Conservation (phyloP, 2,113 vertebrate genomes). For the Hemiscyllium ocellatum region DNA sequence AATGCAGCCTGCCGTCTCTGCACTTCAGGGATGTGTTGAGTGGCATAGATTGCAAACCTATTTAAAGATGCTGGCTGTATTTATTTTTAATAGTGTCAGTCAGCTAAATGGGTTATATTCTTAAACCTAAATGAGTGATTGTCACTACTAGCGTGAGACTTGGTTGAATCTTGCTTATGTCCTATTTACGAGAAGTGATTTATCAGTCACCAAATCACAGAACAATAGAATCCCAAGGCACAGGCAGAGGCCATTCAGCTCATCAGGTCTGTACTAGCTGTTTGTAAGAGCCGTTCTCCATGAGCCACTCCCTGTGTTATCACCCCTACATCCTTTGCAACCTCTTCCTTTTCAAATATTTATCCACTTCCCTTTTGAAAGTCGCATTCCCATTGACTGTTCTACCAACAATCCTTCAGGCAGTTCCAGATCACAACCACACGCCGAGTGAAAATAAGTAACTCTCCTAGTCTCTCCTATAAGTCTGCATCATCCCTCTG, state of each 20-base stretch:
- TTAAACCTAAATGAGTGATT: neutral
- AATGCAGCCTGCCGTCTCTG: neutral
- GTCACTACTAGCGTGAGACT: neutral
- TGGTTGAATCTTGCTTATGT: neutral
- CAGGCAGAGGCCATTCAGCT: neutral
- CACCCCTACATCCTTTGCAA: neutral
- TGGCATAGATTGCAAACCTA: conserved; percentile 32
- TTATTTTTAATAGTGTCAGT: conserved; percentile 22
- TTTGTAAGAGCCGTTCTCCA: neutral
- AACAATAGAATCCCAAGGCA: neutral
- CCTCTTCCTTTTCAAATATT: neutral
- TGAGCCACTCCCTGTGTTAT: neutral
- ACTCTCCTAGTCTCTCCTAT: neutral
- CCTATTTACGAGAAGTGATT: neutral
- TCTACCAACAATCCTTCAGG: neutral
- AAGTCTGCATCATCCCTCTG: neutral
- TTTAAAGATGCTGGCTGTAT: conserved; percentile 8
- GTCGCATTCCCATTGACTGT: neutral
- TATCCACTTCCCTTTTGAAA: neutral
- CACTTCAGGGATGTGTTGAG: neutral
- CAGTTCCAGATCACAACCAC: neutral
- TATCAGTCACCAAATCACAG: neutral
- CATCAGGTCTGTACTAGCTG: neutral
- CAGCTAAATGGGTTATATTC: conserved; percentile 14
- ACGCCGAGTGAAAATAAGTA: neutral